A percentile compares a stretch with the other conserved stretches of the same genome.
Conservation (phyloP, 2,797 vertebrate species). For the Lepidocolaptes lacrymiger region DNA sequence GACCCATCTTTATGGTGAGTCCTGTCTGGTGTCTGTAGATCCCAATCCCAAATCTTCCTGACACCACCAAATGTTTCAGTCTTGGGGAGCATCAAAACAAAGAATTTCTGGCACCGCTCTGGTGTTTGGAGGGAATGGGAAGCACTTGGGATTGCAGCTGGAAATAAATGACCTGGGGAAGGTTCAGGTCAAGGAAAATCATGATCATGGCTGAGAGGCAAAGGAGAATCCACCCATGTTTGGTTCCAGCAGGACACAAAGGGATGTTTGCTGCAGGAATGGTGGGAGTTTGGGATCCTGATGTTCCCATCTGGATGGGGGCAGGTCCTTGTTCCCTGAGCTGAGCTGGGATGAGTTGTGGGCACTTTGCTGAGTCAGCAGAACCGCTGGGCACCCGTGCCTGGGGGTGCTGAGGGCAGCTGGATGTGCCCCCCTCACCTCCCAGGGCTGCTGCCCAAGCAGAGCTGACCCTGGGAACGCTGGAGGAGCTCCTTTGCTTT, state of each 20-base stretch:
- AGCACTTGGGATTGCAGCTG: background rate
- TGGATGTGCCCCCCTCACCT: background rate
- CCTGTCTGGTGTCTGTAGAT: fast-evolving
- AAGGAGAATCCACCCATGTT: background rate
- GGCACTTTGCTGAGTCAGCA: too few species aligned
- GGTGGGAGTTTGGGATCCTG: background rate
- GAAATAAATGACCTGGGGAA: background rate
- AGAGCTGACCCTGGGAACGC: background rate
- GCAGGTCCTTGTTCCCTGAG: background rate
- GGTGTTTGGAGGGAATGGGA: background rate
- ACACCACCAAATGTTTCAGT: background rate
- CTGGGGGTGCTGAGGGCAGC: background rate
- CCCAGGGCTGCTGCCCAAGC: background rate
- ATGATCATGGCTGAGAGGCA: background rate
- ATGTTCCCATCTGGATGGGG: background rate
- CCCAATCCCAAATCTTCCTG: fast-evolving
- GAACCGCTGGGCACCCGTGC: too few species aligned
- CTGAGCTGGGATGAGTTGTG: background rate
- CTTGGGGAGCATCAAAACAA: background rate
- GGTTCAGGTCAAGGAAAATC: background rate
- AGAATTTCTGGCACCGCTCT: background rate
- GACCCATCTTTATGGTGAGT: fast-evolving
- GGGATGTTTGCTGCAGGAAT: background rate
- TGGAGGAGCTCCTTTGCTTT: background rate
- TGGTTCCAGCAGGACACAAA: background rate